These are phyloP conservation scores for Diabrotica undecimpunctata DNA, from an alignment of 1,140 invertebrate species.

Conservation along the genomic window DNA sequence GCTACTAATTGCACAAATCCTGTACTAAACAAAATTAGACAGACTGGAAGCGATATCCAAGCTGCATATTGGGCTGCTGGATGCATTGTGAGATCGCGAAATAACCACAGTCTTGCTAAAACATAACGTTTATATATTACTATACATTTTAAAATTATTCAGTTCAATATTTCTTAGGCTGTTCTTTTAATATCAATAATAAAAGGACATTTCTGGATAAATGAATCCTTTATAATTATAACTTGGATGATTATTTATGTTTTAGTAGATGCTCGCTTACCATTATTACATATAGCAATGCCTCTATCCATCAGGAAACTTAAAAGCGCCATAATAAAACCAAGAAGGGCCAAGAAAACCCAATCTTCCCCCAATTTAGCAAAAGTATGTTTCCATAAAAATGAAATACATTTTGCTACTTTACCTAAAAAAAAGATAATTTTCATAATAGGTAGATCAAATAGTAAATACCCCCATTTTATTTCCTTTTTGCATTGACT, in stretches of 20 bases:
- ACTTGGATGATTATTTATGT: too few species aligned
- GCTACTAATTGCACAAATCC: conserved; percentile 92
- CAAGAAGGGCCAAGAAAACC: conserved; percentile 91
- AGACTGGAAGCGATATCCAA: conserved; percentile 85
- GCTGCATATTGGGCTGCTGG: conserved; percentile 83
- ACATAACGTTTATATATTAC: neutral
- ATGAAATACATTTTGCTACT: conserved; percentile 53
- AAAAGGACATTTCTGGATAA: too few species aligned
- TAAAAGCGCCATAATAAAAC: conserved; percentile 90
- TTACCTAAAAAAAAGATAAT: conserved; percentile 27
- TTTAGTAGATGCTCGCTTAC: neutral
- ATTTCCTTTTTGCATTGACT: too few species aligned
- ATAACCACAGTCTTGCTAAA: conserved; percentile 82
- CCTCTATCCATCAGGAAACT: conserved; percentile 95
- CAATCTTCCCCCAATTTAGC: conserved; percentile 91
- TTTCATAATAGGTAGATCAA: neutral
- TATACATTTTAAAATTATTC: neutral
- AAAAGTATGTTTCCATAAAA: conserved; percentile 80
- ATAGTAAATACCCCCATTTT: too few species aligned
- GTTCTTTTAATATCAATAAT: too few species aligned
- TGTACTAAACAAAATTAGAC: conserved; percentile 86
- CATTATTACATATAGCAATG: conserved; percentile 88
- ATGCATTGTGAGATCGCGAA: conserved; percentile 76
- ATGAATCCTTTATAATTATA: too few species aligned
- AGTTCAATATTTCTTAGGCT: too few species aligned